Evolutionary conservation across 2,113 vertebrate genomes (phyloP).

Genomic region (Brachypteracias leptosomus): DNA sequence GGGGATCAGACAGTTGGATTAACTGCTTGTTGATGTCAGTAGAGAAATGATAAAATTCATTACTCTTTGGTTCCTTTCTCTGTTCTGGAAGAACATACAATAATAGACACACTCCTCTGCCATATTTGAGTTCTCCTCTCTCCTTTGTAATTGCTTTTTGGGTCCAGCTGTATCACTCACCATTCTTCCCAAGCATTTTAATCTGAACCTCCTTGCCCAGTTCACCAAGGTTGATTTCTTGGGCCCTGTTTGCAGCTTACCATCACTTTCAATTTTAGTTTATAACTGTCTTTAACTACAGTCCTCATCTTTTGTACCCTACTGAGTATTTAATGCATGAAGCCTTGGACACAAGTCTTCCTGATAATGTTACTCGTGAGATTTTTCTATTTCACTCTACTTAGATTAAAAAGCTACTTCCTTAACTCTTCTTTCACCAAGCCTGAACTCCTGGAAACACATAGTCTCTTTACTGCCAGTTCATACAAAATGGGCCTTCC

Average conservation of each 20-base stretch:
- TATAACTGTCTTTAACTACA: not conserved
- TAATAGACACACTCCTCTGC: not conserved
- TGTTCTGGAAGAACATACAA: not conserved
- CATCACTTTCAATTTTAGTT: not conserved
- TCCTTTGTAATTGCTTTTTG: not conserved
- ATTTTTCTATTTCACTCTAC: not conserved
- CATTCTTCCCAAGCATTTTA: not conserved
- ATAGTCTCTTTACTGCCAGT: not conserved
- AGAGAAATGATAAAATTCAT: not conserved
- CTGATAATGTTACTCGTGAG: not conserved
- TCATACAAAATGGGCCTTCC: not conserved
- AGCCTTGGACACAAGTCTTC: not conserved
- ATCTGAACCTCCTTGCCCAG: not conserved
- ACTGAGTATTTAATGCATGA: not conserved
- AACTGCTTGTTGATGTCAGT: not conserved
- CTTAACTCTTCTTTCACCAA: not conserved
- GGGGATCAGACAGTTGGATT: not conserved
- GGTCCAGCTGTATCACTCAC: not conserved
- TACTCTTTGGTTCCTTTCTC: not conserved
- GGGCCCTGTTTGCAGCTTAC: not conserved
- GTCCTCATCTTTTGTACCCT: not conserved
- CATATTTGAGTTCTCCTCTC: not conserved
- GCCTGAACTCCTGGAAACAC: not conserved
- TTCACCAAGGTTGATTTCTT: not conserved
- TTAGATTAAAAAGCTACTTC: not conserved